Base-by-base conservation (phyloP, 2,113 vertebrate species). In the Gadus macrocephalus region DNA sequence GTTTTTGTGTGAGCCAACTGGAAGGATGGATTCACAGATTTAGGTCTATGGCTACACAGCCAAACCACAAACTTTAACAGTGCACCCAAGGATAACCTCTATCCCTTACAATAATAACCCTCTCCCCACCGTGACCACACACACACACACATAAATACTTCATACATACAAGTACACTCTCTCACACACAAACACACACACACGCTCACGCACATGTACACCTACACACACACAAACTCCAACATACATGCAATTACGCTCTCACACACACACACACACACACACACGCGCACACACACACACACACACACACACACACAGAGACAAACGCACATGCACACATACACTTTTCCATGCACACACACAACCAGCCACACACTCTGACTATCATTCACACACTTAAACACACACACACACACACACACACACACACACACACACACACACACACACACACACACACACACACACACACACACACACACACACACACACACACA, bases 11-110 rank as follows among this genome's bases (percentile, higher is more conserved):
- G 60, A 16, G 27, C 22, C 58, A 49, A 35, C 42, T 42, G 42
- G 31, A 38, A 62, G 49, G 71, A 68, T 65, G 28, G 42, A 58
- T 70, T 72, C 71, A 70, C 28, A 38, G 59, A 61, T 63, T 25
- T 12, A 67, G n/a, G 59, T 64, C 22, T 9, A 3, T 15, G 55
- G n/a, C n/a, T 58, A 3, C 31, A 22, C 27, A 62, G 69, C 61
- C 60, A 68, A 64, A 72, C 70, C 75, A 62, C 66, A 74, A 61
- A 14, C 12, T 17, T 53, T 66, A 27, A 42, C 7, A 58, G 68
- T 55, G 67, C 71, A 70, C 64, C 53, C 31, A 25, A 42, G 38
- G 66, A 27, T 0, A 28, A 28, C 27, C 62, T 61, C 58, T 67
- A 62, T 17, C 27, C 55, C 62, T 31, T 53, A 64, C 28, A 64